A percentile compares a stretch with the other conserved stretches of the same genome.
Evolutionary conservation across 2,797 vertebrate species (phyloP).

Genomic region (Natrix natrix): DNA sequence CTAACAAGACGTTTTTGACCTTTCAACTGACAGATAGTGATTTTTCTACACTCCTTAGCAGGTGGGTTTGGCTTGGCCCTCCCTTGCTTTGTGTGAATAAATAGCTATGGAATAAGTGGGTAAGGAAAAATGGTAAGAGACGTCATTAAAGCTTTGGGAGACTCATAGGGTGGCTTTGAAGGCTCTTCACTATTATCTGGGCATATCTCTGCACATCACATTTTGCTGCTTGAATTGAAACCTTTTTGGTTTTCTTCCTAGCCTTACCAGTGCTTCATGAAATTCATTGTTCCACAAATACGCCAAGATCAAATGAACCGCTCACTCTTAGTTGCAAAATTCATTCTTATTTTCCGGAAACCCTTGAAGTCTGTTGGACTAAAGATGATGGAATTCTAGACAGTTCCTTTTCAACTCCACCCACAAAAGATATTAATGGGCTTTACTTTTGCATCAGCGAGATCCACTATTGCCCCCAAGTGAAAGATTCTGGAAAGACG

Average conservation of each 20-base stretch:
- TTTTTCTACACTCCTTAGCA: not conserved
- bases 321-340: conserved; percentile 5
- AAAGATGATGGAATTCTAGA: not conserved
- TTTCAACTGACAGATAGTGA: not conserved
- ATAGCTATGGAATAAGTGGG: not conserved
- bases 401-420: not conserved
- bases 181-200: not conserved
- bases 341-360: conserved; percentile 8
- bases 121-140: not conserved
- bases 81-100: not conserved
- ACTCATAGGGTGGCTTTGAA: not conserved
- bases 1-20: not conserved
- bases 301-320: not conserved
- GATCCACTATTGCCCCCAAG: not conserved
- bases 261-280: not conserved
- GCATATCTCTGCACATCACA: not conserved
- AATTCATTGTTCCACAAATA: not conserved
- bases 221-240: not conserved
- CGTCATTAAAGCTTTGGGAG: not conserved
- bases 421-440: not conserved
- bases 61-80: not conserved
- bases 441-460: not conserved
- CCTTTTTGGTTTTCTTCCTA: not conserved
- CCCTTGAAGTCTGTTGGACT: not conserved
- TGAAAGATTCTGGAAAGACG: not conserved